Evolutionary conservation across 2,888 invertebrate species (phyloP), one percentile per base, ranked within the genome.

Genomic region (Zaprionus obscuricornis): DNA sequence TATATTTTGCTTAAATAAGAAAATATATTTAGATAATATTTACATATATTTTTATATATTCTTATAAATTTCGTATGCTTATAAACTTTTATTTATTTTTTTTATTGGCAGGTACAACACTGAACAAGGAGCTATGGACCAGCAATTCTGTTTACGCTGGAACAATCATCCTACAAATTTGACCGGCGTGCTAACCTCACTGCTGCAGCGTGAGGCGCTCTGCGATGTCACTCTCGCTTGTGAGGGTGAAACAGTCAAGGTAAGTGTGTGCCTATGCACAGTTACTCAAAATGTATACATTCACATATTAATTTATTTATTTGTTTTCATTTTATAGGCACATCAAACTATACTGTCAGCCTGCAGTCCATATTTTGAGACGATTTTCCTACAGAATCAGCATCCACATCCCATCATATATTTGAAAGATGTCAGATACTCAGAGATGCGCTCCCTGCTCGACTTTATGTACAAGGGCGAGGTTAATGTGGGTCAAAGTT

Each of bases 381-480:
- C 93, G 90, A 94, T 97, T 92, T 96, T 96, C 91, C 93, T 96
- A 88, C 95, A 96, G 91, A 96, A 96, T 90, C 93, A 92, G 82
- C 96, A 96, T 92, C 96, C 96, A 88, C 96, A 96, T 92, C 96
- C 96, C 63, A 96, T 97, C 90, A 96, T 97, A 91, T 96, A 96
- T 91, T 93, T 97, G 89, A 96, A 96, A 93, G 96, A 96, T 94
- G 96, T 97, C 89, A 94, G 95, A 92, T 95, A 94, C 90, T 94
- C 94, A 89, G 96, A 96, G 92, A 96, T 96, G 93, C 96, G 95
- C 91, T 96, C 96, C 76, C 92, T 96, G 89, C 92, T 96, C 90
- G 96, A 96, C 92, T 97, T 96, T 91, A 97, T 97, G 96, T 97
- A 97, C 92, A 96, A 96, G 92, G 94, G 94, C 82, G 96, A 96